Base-by-base conservation (phyloP, 92 coral and sea anemone genomes). In the Phymanthus crucifer region DNA sequence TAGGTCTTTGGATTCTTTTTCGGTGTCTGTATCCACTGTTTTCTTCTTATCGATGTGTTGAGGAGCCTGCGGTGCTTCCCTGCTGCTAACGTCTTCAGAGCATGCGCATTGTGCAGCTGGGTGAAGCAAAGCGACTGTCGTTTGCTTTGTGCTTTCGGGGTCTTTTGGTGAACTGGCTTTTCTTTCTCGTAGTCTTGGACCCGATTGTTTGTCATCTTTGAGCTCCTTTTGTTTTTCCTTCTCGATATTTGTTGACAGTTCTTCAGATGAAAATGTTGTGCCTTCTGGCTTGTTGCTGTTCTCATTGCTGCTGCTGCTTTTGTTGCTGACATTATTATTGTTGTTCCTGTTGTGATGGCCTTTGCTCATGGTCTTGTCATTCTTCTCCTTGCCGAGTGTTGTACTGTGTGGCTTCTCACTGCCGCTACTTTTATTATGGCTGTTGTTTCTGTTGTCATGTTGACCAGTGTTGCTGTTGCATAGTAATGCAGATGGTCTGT, bases 71-170 rank as follows among this genome's bases (percentile, higher is more conserved):
- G 79, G 14, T 75, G 46, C 11, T 21, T 52, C 57, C 32, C 1
- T 23, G 40, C n/a, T 50, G 31, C 21, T 21, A 27, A 23, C 17
- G 10, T 1, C 26, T 19, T 56, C 34, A n/a, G 72, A 61, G 72
- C 81, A 77, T 65, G 81, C 72, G 73, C 81, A 77, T 17, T 77
- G 72, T 38, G 31, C 72, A 27, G 40, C 72, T 36, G 33, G 31
- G 27, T 77, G 81, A 33, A 77, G 61, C 23, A 71, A 77, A 24
- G 31, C 26, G 54, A 77, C 71, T 2, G 38, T 33, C 11, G 52
- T 26, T 29, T 61, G 72, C 26, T 37, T 57, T 64, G 38, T 12
- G 24, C 13, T 58, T 77, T 40, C 72, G 48, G 37, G 57, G 56
- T 61, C 33, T 34, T 61, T 64, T 18, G 3, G 11, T 11, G 34